Evolutionary conservation across 2,797 vertebrate genomes (phyloP).

Genomic region (Clarias pachynema): DNA sequence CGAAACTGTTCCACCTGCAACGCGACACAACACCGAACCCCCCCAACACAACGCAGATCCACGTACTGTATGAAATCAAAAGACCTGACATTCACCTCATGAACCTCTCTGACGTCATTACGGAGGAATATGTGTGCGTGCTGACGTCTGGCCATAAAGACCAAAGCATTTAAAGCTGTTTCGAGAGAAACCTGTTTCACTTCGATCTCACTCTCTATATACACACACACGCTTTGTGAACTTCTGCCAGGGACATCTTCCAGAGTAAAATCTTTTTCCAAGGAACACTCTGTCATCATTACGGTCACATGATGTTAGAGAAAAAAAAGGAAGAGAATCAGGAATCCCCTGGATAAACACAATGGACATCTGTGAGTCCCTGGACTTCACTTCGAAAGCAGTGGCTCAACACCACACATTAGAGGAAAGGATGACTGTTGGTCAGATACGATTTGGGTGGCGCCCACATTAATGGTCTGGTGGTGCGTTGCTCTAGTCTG

Average conservation of each 20-base stretch:
- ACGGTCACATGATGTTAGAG: not conserved
- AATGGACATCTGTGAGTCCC: not conserved
- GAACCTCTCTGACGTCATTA: conserved; percentile 15
- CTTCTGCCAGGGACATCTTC: not conserved
- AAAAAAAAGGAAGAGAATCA: not conserved
- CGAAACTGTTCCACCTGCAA: not conserved
- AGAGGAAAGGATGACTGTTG: not conserved
- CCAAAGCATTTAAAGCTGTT: not conserved
- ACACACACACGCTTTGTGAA: not conserved
- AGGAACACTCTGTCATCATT: not conserved
- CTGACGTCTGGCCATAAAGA: not conserved
- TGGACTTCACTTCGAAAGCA: not conserved
- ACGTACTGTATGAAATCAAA: not conserved
- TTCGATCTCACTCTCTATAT: not conserved
- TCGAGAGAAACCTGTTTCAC: not conserved
- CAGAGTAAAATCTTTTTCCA: not conserved
- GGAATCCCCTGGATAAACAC: not conserved
- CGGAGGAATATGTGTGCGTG: not conserved
- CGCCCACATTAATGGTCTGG: not conserved
- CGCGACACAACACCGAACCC: too few relatives aligned
- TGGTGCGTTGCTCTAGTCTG: not conserved
- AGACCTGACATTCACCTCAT: not conserved
- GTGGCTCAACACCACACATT: not conserved
- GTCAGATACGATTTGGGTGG: not conserved
- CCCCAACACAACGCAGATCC: not conserved